Evolutionary conservation across 2,113 vertebrate genomes (phyloP), one percentile per base, ranked within the genome.

Genomic region (Phyllostomus discolor): DNA sequence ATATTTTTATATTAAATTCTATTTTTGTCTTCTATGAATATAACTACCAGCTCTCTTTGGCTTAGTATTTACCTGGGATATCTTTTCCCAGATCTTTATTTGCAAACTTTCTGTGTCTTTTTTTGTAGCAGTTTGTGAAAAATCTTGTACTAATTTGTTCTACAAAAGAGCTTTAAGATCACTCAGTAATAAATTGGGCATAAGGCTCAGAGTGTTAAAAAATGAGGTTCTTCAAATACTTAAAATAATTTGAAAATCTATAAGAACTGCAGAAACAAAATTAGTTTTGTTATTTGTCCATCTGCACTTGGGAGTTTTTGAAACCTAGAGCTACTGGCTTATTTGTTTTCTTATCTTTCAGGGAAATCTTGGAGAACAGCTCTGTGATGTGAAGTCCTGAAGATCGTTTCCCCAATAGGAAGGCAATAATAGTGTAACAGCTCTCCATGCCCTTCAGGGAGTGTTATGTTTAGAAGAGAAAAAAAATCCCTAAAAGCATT

Each of bases 401-500:
- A 87, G 96, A 96, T 94, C 90, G 20, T 20, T 38, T 59, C 73
- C 75, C 89, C 94, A 67, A 31, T 70, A 72, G 15, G 81, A 52
- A 67, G 22, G 80, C 70, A 95, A 72, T 83, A 81, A 93, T 38
- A 64, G 79, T 67, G 28, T 82, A 82, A 94, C 86, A 83, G 97
- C 91, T 92, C 95, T 96, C 85, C 83, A 90, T 26, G 0, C 73
- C 90, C 95, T 97, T 93, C 86, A 90, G 94, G 88, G 43, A 95
- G 31, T 67, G 67, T 78, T 66, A 75, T 5, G 54, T 78, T 78
- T 31, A 89, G 85, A 92, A 41, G 91, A 0, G 5, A 73, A 96
- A 93, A 93, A 78, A 86, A 86, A 92, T 79, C 88, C 90, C 95
- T 67, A 50, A 79, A 66, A 90, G 96, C 95, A 88, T 93, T 80